Conservation (phyloP, 2,797 vertebrate species). For the Moxostoma hubbsi region DNA sequence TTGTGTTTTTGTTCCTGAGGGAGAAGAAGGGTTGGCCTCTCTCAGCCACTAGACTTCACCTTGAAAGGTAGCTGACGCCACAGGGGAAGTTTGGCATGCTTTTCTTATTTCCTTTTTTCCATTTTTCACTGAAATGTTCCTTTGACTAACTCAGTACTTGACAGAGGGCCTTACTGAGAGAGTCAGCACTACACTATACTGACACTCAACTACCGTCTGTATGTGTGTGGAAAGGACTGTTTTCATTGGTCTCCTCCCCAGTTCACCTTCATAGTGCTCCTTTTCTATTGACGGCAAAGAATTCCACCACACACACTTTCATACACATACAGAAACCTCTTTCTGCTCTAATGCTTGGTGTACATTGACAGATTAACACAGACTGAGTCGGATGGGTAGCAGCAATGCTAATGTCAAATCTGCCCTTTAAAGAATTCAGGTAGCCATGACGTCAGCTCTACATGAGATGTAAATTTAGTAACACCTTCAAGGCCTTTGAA, state of each 20-base stretch:
- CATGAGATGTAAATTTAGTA: constrained; percentile 15
- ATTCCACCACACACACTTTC: constrained; percentile 52
- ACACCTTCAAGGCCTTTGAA: constrained; percentile 13
- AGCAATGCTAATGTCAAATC: constrained; percentile 17
- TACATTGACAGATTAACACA: constrained; percentile 26
- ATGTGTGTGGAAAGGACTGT: constrained; percentile 52
- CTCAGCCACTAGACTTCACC: constrained; percentile 51
- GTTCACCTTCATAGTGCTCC: constrained; percentile 61
- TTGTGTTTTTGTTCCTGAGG: constrained; percentile 45
- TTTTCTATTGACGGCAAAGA: constrained; percentile 56
- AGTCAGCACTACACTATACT: constrained; percentile 42
- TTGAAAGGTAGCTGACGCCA: constrained; percentile 59
- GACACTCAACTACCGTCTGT: constrained; percentile 27
- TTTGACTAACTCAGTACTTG: constrained; percentile 54
- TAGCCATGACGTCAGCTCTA: constrained; percentile 1
- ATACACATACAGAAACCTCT: constrained; percentile 49
- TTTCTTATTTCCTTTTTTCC: constrained; percentile 58
- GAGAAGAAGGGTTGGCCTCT: constrained; percentile 26
- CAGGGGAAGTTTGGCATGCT: constrained; percentile 57
- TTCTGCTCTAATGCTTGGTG: constrained; percentile 38
- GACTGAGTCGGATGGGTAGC: constrained; percentile 20
- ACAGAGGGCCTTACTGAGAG: constrained; percentile 57
- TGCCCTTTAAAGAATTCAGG: constrained; percentile 12
- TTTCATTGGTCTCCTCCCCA: constrained; percentile 63
- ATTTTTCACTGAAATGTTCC: constrained; percentile 56